Evolutionary conservation across 2,797 vertebrate genomes (phyloP), one percentile per base, ranked within the genome.

Genomic region (Coendou prehensilis): DNA sequence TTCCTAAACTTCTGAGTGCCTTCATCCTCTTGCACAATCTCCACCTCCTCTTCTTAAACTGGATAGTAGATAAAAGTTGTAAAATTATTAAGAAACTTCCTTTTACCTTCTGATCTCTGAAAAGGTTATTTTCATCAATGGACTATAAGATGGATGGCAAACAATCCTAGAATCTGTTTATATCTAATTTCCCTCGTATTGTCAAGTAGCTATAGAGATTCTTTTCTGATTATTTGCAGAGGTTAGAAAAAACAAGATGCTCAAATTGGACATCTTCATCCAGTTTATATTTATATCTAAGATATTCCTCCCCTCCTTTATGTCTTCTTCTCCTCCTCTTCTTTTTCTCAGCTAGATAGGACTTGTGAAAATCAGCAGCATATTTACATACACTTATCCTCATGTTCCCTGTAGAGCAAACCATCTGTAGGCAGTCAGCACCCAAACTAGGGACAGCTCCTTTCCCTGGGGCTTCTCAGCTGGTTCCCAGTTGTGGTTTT

Each of bases 391-490:
- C 5, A 71, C 14, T 14, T 83, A 78, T 64, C 73, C 73, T 71
- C 23, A 54, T 89, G 9, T 89, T 95, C 20, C 52, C 59, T 79
- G 28, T 47, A 82, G 79, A 63, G 63, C 85, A 92, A 96, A 92
- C 26, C 63, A 94, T n/a, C 76, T 80, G 20, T 89, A 63, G 69
- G 71, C 61, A 92, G 73, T 98, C 97, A 98, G 97, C 97, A 98
- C 97, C 94, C 93, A 91, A 67, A 83, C 85, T 82, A 0, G 41
- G 97, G 97, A 98, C 97, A 98, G 97, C 97, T 98, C 97, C 97
- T 96, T 96, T 97, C 94, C 97, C 96, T 94, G 59, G 95, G 97
- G 96, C 87, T 92, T 96, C 92, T n/a, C 14, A 64, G 57, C 69
- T 41, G 28, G 30, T 89, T 95, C 52, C 84, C 64, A 92, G 26